Evolutionary conservation across 2,113 vertebrate genomes (phyloP).

Genomic region (Takifugu bimaculatus): DNA sequence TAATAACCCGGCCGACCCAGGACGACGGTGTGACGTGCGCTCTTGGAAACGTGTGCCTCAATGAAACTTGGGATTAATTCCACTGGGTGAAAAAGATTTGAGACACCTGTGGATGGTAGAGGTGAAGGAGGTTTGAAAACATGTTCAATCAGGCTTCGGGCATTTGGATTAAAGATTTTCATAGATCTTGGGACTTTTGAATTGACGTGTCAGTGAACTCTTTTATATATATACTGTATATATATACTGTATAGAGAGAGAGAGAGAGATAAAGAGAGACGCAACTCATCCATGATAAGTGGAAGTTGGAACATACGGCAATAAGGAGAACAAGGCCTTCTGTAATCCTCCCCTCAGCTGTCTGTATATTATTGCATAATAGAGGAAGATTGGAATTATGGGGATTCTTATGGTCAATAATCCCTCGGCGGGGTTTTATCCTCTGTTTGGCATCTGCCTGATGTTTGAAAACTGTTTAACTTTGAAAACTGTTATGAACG

Average conservation of each 20-base stretch:
- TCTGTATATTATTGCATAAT: slow-evolving; percentile 71
- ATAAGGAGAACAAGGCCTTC: slow-evolving; percentile 40
- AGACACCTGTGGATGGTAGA: not conserved
- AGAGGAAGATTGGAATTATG: slow-evolving; percentile 70
- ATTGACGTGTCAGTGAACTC: too few relatives aligned
- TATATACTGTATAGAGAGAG: too few relatives aligned
- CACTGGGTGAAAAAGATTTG: not conserved
- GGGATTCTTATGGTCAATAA: slow-evolving; percentile 63
- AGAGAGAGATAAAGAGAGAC: too few relatives aligned
- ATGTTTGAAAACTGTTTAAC: slow-evolving; percentile 53
- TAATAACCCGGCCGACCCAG: slow-evolving; percentile 23
- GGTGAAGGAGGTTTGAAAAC: too few relatives aligned
- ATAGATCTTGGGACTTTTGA: too few relatives aligned
- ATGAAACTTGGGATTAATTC: not conserved
- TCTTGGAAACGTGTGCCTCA: not conserved
- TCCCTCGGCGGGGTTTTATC: slow-evolving; percentile 57
- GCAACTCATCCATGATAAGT: slow-evolving; percentile 27
- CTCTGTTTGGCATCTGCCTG: slow-evolving; percentile 33
- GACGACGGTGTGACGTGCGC: not conserved
- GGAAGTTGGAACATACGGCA: slow-evolving; percentile 59
- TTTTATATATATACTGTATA: too few relatives aligned
- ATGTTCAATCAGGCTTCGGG: too few relatives aligned
- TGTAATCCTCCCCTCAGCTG: slow-evolving; percentile 64
- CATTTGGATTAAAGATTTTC: too few relatives aligned
- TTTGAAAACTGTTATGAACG: slow-evolving; percentile 31